phyloP scores from a whole-genome alignment of 2,888 invertebrate genomes.

The Chorisops tibialis region DNA sequence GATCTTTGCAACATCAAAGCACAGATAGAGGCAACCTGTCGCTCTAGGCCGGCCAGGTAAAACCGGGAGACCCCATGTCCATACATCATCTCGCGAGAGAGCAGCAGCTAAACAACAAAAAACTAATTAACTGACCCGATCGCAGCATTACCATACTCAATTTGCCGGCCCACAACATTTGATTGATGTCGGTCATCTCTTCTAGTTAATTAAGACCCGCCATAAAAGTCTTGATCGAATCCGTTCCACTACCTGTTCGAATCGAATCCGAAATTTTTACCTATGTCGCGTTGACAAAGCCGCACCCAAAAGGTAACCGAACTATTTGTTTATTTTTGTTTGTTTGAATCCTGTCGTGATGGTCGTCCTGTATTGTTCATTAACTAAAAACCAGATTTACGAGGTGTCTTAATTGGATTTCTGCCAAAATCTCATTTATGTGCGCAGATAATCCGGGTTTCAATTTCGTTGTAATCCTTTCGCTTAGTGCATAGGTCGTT shows the following conservation, averaged over 20 bases:
- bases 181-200: conserved; percentile 21
- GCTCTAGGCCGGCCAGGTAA: background rate
- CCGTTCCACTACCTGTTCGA: conserved; percentile 13
- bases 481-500: background rate
- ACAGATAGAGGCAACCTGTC: too few relatives aligned
- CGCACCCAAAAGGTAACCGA: conserved; percentile 3
- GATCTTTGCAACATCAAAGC: too few relatives aligned
- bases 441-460: conserved; percentile 19
- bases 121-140: conserved; percentile 24
- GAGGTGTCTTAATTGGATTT: conserved; percentile 22
- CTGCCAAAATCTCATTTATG: conserved; percentile 16
- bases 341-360: conserved; percentile 15
- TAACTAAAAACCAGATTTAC: background rate
- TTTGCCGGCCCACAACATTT: conserved; percentile 1
- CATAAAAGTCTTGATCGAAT: conserved; percentile 2
- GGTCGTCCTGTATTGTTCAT: background rate
- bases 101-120: conserved; percentile 3
- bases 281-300: conserved; percentile 19
- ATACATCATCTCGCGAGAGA: conserved; percentile 14
- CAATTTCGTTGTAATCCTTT: conserved; percentile 16
- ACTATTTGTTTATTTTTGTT: conserved; percentile 26
- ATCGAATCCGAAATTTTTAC: conserved; percentile 8
- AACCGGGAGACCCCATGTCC: background rate
- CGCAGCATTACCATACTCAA: conserved; percentile 5
- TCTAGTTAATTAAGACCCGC: conserved; percentile 17